These are phyloP conservation scores for Chaetops frenatus DNA, from an alignment of 2,113 vertebrate genomes.

Conservation along the genomic window DNA sequence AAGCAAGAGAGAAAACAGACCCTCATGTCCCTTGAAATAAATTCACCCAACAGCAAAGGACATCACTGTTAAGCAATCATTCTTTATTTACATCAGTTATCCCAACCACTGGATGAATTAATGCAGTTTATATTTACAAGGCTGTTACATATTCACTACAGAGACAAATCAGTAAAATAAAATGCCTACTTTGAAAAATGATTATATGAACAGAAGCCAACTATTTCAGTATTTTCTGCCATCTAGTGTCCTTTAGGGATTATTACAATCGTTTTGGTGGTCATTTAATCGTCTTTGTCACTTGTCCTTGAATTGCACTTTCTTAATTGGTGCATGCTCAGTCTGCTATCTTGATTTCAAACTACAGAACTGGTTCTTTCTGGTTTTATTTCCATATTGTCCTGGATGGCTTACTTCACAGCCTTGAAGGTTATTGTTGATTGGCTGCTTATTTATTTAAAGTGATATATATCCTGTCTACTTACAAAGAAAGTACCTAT, in stretches of 20 bases:
- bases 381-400: accelerated
- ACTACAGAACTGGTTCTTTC: not conserved
- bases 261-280: not conserved
- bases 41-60: not conserved
- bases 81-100: not conserved
- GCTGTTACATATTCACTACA: not conserved
- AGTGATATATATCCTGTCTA: not conserved
- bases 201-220: not conserved
- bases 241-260: not conserved
- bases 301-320: not conserved
- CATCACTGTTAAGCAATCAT: not conserved
- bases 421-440: not conserved
- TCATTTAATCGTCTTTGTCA: accelerated
- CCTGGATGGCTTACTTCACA: not conserved
- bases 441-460: not conserved
- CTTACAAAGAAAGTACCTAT: not conserved
- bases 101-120: not conserved
- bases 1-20: not conserved
- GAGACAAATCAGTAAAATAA: not conserved
- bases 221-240: not conserved
- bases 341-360: not conserved
- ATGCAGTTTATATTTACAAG: not conserved
- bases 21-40: not conserved
- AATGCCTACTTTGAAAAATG: not conserved
- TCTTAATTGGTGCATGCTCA: not conserved